Conservation (phyloP, 1,140 invertebrate species). For the Drosophila arizonae region DNA sequence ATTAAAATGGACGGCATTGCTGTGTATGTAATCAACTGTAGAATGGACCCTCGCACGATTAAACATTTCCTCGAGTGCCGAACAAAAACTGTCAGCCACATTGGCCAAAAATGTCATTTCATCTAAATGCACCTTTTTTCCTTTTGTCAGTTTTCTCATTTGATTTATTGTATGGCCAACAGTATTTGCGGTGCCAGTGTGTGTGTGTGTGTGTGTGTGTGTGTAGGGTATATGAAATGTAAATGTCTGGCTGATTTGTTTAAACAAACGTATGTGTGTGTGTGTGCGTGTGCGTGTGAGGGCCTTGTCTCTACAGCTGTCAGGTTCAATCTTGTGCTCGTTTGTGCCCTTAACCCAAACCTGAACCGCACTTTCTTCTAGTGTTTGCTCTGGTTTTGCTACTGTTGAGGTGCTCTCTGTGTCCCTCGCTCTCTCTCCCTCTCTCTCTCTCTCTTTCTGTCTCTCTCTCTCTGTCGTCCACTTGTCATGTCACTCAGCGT, state of each 20-base stretch:
- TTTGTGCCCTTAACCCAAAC: slow-evolving; percentile 43
- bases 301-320: slow-evolving; percentile 64
- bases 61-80: slow-evolving; percentile 8
- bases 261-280: slow-evolving; percentile 62
- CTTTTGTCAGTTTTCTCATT: slow-evolving; percentile 48
- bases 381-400: slow-evolving; percentile 43
- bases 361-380: slow-evolving; percentile 54
- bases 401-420: slow-evolving; percentile 4
- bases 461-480: slow-evolving; percentile 54
- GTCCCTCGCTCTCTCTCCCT: not conserved
- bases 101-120: slow-evolving; percentile 58
- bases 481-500: slow-evolving; percentile 77
- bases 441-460: slow-evolving; percentile 20
- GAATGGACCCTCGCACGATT: slow-evolving; percentile 4
- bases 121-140: slow-evolving; percentile 63
- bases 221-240: slow-evolving; percentile 26
- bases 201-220: slow-evolving; percentile 23
- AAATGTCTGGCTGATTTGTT: slow-evolving; percentile 67
- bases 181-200: slow-evolving; percentile 47
- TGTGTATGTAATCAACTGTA: slow-evolving; percentile 15
- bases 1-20: not conserved
- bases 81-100: slow-evolving; percentile 36
- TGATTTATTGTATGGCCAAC: slow-evolving; percentile 63
- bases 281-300: slow-evolving; percentile 14
- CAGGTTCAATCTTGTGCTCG: slow-evolving; percentile 59